Evolutionary conservation across 2,113 vertebrate genomes (phyloP), one percentile per base, ranked within the genome.

Genomic region (Bubo scandiacus): DNA sequence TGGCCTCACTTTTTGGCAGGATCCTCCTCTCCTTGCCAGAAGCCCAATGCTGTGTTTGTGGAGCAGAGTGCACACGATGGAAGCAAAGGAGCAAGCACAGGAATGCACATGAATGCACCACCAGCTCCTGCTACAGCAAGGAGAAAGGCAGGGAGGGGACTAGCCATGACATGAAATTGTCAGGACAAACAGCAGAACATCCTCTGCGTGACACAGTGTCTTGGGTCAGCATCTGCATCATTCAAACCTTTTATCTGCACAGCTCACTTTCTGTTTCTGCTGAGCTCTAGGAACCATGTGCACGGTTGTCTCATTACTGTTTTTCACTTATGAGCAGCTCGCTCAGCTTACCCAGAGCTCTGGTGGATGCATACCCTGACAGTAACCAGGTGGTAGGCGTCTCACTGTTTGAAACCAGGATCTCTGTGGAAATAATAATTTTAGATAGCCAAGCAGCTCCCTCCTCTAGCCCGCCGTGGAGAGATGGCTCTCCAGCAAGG

Each of bases 21-120:
- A 65, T 52, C 30, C 36, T 85, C 5, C 80, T 38, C n/a, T 66
- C 58, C 54, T 22, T 59, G 94, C 61, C 85, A 90, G 75, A 12
- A 90, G 40, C 58, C 18, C 45, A 17, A 11, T 2, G 11, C 4
- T 49, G 54, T 74, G 66, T 92, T 81, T 92, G 80, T 70, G 65
- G 93, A 52, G 89, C 77, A 92, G 77, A 91, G 86, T 10, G 80
- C 80, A 78, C 27, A 7, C 80, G 75, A 36, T 77, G 59, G 86
- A 70, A 70, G 75, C 82, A 54, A 45, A 73, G 45, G 57, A 74
- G 32, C 10, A 14, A 80, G 65, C 72, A 81, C 0, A 0, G 49
- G 58, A 86, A 43, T 1, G 16, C 15, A 17, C 55, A 34, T 2
- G 57, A 47, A 19, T 25, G 30, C 55, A 88, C 20, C 86, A 55